Base-by-base conservation (phyloP, 2,113 vertebrate genomes). In the Pelobates fuscus region DNA sequence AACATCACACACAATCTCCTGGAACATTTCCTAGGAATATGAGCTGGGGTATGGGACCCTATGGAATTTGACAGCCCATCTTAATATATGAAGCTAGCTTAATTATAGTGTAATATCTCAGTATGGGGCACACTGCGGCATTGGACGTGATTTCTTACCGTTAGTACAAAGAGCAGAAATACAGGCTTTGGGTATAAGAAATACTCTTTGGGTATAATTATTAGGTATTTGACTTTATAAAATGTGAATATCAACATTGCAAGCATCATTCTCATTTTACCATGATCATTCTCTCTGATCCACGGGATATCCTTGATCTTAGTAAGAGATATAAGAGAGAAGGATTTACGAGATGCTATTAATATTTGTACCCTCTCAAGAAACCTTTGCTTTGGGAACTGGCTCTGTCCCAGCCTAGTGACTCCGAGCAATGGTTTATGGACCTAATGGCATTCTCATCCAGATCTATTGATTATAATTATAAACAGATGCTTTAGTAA, bases 331-430 rank as follows among this genome's bases (percentile, higher is more conserved):
- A 55, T 55, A 61, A 61, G 72, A 67, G 57, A 64, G 41, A 27
- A 77, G 44, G 73, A 77, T 77, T 77, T 77, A 68, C 73, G 30
- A 41, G 73, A 60, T 67, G 73, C 73, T 77, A 77, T 77, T 77
- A 77, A 68, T 77, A 77, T 77, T 77, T 77, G 41, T 67, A 77
- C 55, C 55, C 73, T 77, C 73, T 68, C 27, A 29, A 61, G 65
- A 68, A 68, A 77, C 59, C 73, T 77, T 68, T 59, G 20, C 29
- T 32, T 7, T 62, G 60, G 29, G 64, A 75, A 44, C 64, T 54
- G 63, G 32, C 24, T 61, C 65, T 67, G 55, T 41, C 27, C 64
- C 32, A 65, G 15, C 32, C 26, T 55, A 23, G 15, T 43, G 62
- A 10, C 62, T 52, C 24, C 61, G 37, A 26, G 29, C 64, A 41